phyloP scores from a whole-genome alignment of 1,140 invertebrate genomes.

The Drosophila lacertosa region DNA sequence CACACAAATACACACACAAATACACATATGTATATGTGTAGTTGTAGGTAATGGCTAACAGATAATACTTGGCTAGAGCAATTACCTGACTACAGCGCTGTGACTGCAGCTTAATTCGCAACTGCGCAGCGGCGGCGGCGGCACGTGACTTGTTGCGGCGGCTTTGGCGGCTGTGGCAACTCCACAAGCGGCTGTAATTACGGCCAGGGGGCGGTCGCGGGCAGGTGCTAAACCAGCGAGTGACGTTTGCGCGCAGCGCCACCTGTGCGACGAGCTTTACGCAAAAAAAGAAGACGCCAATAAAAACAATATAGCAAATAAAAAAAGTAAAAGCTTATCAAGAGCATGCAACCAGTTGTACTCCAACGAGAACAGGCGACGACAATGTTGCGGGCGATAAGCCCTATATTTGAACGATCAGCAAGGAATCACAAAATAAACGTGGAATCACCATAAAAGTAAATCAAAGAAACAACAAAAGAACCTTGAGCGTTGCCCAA shows the following conservation, averaged over 20 bases:
- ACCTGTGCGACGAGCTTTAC: slow-evolving; percentile 18
- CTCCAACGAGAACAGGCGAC: slow-evolving; percentile 14
- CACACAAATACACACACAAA: neutral
- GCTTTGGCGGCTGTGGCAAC: slow-evolving; percentile 18
- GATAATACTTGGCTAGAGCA: slow-evolving; percentile 1
- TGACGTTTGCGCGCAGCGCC: neutral
- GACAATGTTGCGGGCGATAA: slow-evolving; percentile 23
- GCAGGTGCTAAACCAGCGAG: neutral
- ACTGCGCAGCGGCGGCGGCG: slow-evolving; percentile 43
- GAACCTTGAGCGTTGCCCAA: neutral
- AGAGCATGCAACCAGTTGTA: neutral
- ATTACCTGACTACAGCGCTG: slow-evolving; percentile 24
- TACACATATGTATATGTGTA: neutral
- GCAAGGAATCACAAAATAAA: slow-evolving; percentile 3
- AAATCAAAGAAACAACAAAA: slow-evolving; percentile 1
- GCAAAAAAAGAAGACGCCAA: slow-evolving; percentile 24
- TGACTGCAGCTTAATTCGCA: slow-evolving; percentile 20
- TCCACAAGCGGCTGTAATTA: neutral
- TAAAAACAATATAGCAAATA: neutral
- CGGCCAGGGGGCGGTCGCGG: neutral
- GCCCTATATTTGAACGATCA: slow-evolving; percentile 19
- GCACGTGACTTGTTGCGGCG: slow-evolving; percentile 49
- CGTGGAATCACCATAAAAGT: slow-evolving; percentile 16
- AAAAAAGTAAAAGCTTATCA: slow-evolving; percentile 18
- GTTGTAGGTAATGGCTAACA: neutral